These are phyloP conservation scores for Mesocentrotus franciscanus DNA, from an alignment of 53 echinoderm and acorn worm genomes.

Conservation along the genomic window DNA sequence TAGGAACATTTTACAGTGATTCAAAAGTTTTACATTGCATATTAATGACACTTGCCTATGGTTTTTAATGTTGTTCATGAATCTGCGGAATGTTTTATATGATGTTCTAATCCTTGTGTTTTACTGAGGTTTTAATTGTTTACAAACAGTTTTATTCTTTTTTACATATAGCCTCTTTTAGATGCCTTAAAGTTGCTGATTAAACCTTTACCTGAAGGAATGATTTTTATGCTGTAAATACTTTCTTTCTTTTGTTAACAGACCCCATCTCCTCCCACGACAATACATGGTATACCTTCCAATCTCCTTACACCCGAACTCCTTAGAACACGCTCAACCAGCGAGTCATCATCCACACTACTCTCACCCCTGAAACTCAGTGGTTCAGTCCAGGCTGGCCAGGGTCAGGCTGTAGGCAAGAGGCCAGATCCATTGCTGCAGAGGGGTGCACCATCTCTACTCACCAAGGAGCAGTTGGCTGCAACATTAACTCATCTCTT, in stretches of 20 bases:
- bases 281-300: slow-evolving; percentile 38
- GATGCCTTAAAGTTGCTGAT: too few relatives aligned
- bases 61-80: too few relatives aligned
- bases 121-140: too few relatives aligned
- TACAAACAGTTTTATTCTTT: too few relatives aligned
- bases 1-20: too few relatives aligned
- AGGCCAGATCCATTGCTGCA: slow-evolving; percentile 67
- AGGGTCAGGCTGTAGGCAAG: slow-evolving; percentile 56
- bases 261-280: slow-evolving; percentile 63
- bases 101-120: too few relatives aligned
- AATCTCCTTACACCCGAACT: slow-evolving; percentile 76
- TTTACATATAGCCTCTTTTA: too few relatives aligned
- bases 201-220: not conserved
- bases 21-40: too few relatives aligned
- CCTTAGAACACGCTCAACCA: slow-evolving; percentile 70
- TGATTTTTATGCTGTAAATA: not conserved
- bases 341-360: slow-evolving; percentile 63
- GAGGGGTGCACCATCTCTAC: slow-evolving; percentile 60
- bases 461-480: slow-evolving; percentile 94
- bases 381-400: slow-evolving; percentile 60
- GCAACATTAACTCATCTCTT: slow-evolving; percentile 84
- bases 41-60: too few relatives aligned
- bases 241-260: not conserved
- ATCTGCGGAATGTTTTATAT: too few relatives aligned
- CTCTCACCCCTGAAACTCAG: slow-evolving; percentile 65